Base-by-base conservation (phyloP, 2,113 vertebrate species). In the Apteryx mantelli region DNA sequence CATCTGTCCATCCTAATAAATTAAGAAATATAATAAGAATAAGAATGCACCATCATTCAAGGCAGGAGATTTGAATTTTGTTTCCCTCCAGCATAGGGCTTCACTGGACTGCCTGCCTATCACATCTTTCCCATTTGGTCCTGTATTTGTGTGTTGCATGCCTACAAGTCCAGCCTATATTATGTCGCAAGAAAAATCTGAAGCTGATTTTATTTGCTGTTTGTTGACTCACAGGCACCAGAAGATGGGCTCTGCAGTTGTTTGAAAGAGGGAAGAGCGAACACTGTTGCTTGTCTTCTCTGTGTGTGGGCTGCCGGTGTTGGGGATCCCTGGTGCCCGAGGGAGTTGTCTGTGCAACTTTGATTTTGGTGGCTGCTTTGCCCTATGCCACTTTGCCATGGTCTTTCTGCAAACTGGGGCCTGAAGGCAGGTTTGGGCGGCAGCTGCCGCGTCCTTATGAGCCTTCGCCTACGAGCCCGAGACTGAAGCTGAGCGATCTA, bases 341-440 rank as follows among this genome's bases (percentile, higher is more conserved):
- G 26, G 26, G 34, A 60, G 1, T 0, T 50, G 36, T 48, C 58
- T 82, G n/a, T 2, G 3, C 1, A 1, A 4, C 48, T 44, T 34
- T 21, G 32, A 17, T 63, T 88, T 69, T 82, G 48, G 28, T 42
- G 48, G 12, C 40, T 80, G 7, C 58, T 89, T 89, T 0, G 1
- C 36, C 53, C 22, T 32, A 0, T 71, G 46, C 60, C 16, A 1
- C 34, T 79, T 77, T 69, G 30, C 71, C 24, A 0, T 55, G 71
- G 7, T 46, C 5, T 69, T 18, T 16, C 19, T 70, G 50, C 40
- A 19, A 34, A 3, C 11, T 16, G 40, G 3, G 28, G 46, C 66
- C 5, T 16, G 16, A 17, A 15, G 55, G 28, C 55, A 5, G 28
- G 12, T 32, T 32, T 56, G 55, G 28, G 28, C 16, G 55, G 55